Evolutionary conservation across 2,888 invertebrate species (phyloP).

Genomic region (Pachycephus smyrnensis): DNA sequence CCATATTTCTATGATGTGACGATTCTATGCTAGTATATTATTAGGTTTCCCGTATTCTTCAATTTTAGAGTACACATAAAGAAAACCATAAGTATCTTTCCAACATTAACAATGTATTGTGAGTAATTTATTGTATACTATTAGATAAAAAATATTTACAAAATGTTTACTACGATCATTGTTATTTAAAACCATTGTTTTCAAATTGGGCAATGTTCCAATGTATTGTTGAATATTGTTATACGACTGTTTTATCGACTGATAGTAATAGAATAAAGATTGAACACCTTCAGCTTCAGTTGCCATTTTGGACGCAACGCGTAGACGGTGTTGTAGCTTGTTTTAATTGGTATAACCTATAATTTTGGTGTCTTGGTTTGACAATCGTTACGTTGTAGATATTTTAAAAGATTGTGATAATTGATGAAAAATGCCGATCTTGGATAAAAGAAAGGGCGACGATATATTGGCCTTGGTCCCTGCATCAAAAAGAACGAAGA

Average conservation of each 20-base stretch:
- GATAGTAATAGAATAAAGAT: neutral
- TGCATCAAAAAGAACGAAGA: slow-evolving; percentile 76
- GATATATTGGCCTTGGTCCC: slow-evolving; percentile 66
- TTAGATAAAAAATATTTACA: neutral
- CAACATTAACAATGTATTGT: neutral
- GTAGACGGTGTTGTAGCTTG: neutral
- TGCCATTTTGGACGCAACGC: neutral
- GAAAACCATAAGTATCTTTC: neutral
- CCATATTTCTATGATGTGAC: no score
- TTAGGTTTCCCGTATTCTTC: neutral
- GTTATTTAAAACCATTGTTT: no score
- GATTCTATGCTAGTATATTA: no score
- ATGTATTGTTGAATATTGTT: neutral
- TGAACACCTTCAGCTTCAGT: neutral
- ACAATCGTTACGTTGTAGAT: neutral
- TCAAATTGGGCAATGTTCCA: neutral
- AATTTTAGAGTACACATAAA: neutral
- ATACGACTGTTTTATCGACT: neutral
- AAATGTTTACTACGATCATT: neutral
- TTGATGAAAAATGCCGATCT: slow-evolving; percentile 53
- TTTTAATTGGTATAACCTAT: neutral
- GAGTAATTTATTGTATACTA: neutral
- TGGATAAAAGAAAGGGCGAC: slow-evolving; percentile 63
- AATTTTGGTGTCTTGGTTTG: neutral
- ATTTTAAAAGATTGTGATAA: neutral